Conservation (phyloP, 1,140 invertebrate species). For the Palaemon carinicauda region DNA sequence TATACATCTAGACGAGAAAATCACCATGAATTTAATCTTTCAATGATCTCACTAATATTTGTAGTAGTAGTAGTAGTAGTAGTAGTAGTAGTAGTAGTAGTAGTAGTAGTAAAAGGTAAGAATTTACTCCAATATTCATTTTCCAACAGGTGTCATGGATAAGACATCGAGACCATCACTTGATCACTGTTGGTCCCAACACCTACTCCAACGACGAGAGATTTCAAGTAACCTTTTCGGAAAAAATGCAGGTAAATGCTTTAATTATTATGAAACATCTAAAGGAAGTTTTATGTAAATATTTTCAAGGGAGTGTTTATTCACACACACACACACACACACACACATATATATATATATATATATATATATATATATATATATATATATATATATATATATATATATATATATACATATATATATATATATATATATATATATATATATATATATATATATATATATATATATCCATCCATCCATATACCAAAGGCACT, state of each 20-base stretch:
- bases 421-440: constrained; percentile 33
- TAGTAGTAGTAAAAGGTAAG: too few species aligned
- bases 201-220: constrained; percentile 43
- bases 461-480: constrained; percentile 26
- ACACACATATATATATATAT: constrained; percentile 39
- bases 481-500: too few species aligned
- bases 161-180: constrained; percentile 32
- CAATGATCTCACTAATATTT: too few species aligned
- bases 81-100: too few species aligned
- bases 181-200: constrained; percentile 31
- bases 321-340: constrained; percentile 30
- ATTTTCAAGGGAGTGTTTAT: too few species aligned
- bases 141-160: constrained; percentile 33
- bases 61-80: too few species aligned
- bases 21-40: too few species aligned
- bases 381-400: constrained; percentile 26
- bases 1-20: too few species aligned
- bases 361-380: constrained; percentile 29
- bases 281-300: too few species aligned
- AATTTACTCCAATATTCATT: neutral
- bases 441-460: constrained; percentile 29
- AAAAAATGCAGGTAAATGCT: constrained; percentile 35
- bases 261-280: too few species aligned
- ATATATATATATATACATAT: constrained; percentile 25
- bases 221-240: constrained; percentile 35